Evolutionary conservation across 2,888 invertebrate genomes (phyloP), one percentile per base, ranked within the genome.

Genomic region (Melieria picta): DNA sequence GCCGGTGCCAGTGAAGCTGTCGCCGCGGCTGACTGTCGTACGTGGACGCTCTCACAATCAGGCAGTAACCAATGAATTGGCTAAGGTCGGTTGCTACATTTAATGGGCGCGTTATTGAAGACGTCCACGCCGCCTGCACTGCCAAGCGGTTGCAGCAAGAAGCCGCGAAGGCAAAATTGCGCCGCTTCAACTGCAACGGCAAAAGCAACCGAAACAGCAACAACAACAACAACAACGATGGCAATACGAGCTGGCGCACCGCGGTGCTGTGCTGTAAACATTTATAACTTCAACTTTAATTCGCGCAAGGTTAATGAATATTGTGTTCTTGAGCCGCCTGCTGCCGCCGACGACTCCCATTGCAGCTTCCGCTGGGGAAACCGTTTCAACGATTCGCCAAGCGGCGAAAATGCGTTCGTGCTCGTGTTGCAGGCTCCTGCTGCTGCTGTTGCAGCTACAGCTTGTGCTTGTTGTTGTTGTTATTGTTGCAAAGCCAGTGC

Each of bases 291-390:
- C 79, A 80, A 77, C 83, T 82, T 82, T 82, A 82, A 81, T 80
- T 80, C 81, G 79, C 82, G 80, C 80, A 81, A 83, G 84, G 84
- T 82, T 83, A 83, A 83, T 83, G 83, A 84, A 84, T 84, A 83
- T 82, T 82, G 79, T 82, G 83, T 83, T 82, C 81, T 81, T 80
- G 82, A 11, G 55, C 55, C 56, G 62, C 69, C 62, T 67, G 62
- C 61, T 62, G 56, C 69, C 69, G 62, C 69, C 63, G 62, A 69
- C 69, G 48, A 69, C 80, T 81, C 80, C 80, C 82, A 80, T 83
- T 81, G 78, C 81, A 80, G 83, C 83, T 83, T 83, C 84, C 82
- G 83, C 82, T 79, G 82, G 82, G 74, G 83, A 79, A 83, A 80
- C 82, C 80, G 84, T 81, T 83, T 82, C 78, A 76, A 75, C 72